Base-by-base conservation (phyloP, 1,140 invertebrate genomes). In the Lasioglossum albipes region DNA sequence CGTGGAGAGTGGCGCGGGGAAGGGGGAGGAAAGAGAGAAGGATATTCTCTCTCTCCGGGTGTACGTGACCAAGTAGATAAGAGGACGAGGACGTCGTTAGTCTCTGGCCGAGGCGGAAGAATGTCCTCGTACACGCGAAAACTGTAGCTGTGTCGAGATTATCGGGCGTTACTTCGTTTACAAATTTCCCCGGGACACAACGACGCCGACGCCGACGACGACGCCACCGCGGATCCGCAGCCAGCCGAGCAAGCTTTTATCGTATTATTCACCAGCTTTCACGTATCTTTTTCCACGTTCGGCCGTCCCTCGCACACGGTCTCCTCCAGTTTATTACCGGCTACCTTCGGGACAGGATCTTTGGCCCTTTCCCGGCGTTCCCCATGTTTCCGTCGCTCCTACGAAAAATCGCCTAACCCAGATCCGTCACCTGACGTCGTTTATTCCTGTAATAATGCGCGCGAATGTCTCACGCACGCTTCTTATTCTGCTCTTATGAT, bases 11-110 rank as follows among this genome's bases (percentile, higher is more conserved):
- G 67, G 12, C 16, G 16, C 27, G n/a, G 16, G 20, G 16, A 10
- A 52, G 41, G 57, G 27, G 41, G 22, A 16, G 27, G 68, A 22
- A 13, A n/a, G 49, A n/a, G 65, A 75, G 64, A 59, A 75, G 82
- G 75, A 84, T 75, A 61, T 75, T 91, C 87, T 80, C 52, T 91
- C 87, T 80, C 52, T 89, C 84, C 31, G 54, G 67, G 69, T 73
- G 79, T 93, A 92, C 91, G 91, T 93, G 92, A 92, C 92, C 89
- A 82, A 91, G 84, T 86, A 93, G 92, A 93, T 93, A 93, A 92
- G 91, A 88, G 80, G 84, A 79, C 89, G 87, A 90, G 89, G 90
- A 92, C 87, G 89, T 93, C 92, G 91, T 93, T 92, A 93, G 91
- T 92, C 91, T 92, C 90, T 84, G 86, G 84, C 82, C 69, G 82